These are phyloP conservation scores for Corynorhinus townsendii DNA, from an alignment of 2,113 vertebrate genomes.

Conservation along the genomic window DNA sequence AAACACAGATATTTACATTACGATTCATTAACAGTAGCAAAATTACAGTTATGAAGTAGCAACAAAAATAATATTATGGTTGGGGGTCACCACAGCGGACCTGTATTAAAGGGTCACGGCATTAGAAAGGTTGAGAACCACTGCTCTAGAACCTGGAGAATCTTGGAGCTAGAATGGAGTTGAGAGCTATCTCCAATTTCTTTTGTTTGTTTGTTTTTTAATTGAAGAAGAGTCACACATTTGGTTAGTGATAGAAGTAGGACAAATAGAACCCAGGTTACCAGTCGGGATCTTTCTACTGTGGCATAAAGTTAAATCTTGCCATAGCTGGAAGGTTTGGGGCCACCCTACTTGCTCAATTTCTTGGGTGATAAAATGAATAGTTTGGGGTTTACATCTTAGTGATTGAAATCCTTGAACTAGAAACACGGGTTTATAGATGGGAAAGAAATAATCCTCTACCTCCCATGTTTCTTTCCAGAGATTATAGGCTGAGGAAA, in stretches of 20 bases:
- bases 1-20: too few species aligned
- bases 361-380: not conserved
- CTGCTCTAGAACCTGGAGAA: not conserved
- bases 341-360: not conserved
- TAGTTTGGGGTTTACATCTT: not conserved
- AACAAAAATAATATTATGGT: too few species aligned
- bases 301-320: not conserved
- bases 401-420: slow-evolving; percentile 20
- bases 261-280: not conserved
- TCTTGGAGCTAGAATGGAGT: slow-evolving; percentile 8
- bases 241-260: not conserved
- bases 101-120: too few species aligned
- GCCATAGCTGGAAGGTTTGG: not conserved
- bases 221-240: not conserved
- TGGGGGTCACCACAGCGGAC: too few species aligned
- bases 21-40: too few species aligned
- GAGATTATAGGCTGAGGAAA: not conserved
- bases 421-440: slow-evolving; percentile 8
- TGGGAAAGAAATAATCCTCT: not conserved
- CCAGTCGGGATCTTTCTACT: not conserved
- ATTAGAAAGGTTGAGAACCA: too few species aligned
- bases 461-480: not conserved
- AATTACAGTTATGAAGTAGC: too few species aligned
- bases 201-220: not conserved
- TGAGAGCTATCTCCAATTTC: not conserved